phyloP scores from a whole-genome alignment of 2,888 invertebrate species.

The Sepioteuthis lessoniana region DNA sequence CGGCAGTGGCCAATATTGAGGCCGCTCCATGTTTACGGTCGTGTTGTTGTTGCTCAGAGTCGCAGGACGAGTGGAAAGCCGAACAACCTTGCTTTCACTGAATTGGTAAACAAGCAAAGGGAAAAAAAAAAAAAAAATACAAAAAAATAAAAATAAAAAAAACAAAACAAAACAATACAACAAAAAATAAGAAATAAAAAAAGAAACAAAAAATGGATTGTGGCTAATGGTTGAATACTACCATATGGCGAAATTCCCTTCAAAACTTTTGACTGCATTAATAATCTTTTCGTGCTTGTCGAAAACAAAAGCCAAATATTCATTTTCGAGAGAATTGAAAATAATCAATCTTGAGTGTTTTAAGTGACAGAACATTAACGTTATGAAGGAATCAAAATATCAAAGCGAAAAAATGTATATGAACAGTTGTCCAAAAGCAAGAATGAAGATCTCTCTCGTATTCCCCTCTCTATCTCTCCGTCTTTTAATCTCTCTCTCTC shows the following conservation, averaged over 20 bases:
- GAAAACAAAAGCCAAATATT: neutral
- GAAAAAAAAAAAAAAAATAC: neutral
- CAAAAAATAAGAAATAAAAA: too few species aligned
- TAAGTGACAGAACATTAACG: neutral
- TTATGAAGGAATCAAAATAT: neutral
- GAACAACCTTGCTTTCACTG: neutral
- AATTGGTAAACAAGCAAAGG: neutral
- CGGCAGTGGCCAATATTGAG: neutral
- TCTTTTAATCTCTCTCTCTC: too few species aligned
- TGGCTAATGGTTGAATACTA: neutral
- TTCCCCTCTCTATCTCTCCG: too few species aligned
- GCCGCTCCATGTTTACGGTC: conserved; percentile 4
- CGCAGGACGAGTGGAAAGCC: neutral
- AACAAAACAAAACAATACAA: too few species aligned
- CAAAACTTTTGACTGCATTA: neutral
- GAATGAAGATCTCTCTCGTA: too few species aligned
- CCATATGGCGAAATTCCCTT: neutral
- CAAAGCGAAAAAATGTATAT: too few species aligned
- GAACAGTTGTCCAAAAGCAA: too few species aligned
- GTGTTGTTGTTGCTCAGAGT: conserved; percentile 20
- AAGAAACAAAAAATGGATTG: neutral
- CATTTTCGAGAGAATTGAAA: neutral
- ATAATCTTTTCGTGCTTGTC: neutral
- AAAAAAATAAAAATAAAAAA: too few species aligned
- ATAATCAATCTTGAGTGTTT: neutral